phyloP scores from a whole-genome alignment of 2,888 invertebrate species.

The Plemyria rubiginata region DNA sequence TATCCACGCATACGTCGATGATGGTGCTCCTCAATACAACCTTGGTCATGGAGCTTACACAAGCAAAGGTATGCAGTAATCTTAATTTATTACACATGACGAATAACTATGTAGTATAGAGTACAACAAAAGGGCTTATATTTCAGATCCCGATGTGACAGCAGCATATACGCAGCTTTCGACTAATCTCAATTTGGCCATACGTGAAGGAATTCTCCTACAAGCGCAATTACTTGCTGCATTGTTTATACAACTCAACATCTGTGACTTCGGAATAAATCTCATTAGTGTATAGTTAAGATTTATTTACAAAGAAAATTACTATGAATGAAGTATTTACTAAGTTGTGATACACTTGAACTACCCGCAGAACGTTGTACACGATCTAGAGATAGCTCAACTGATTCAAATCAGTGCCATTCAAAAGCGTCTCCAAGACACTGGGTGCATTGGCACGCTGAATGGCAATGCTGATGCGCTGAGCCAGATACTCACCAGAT shows the following conservation, averaged over 20 bases:
- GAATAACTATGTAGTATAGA: too few relatives aligned
- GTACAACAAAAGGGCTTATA: neutral
- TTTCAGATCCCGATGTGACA: constrained; percentile 28
- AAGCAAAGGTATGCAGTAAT: constrained; percentile 31
- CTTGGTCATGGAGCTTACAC: constrained; percentile 28
- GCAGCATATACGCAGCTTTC: constrained; percentile 20
- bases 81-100: too few relatives aligned
- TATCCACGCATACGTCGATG: constrained; percentile 24
- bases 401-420: too few relatives aligned
- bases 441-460: too few relatives aligned
- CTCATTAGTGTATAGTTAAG: constrained; percentile 18
- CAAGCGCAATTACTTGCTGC: constrained; percentile 33
- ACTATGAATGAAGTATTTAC: too few relatives aligned
- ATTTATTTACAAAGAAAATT: too few relatives aligned
- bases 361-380: too few relatives aligned
- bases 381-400: too few relatives aligned
- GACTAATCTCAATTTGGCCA: constrained; percentile 19
- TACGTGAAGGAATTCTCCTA: constrained; percentile 28
- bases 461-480: too few relatives aligned
- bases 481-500: too few relatives aligned
- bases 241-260: constrained; percentile 31
- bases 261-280: constrained; percentile 35
- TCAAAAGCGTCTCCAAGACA: too few relatives aligned
- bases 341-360: too few relatives aligned
- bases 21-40: constrained; percentile 13